Base-by-base conservation (phyloP, 2,888 invertebrate genomes). In the Spisula subtruncata region DNA sequence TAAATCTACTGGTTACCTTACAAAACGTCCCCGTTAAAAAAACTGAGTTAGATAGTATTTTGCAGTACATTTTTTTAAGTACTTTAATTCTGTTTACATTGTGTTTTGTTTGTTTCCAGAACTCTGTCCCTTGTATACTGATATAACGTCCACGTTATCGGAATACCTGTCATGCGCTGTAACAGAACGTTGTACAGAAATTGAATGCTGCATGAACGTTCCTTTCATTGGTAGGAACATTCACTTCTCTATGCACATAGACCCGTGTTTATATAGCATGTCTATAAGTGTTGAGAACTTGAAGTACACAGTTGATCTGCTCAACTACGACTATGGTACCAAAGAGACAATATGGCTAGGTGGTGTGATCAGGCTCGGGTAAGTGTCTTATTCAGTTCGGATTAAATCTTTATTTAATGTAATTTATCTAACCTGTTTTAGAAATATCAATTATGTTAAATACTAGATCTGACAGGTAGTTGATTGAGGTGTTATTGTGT, bases 151-250 rank as follows among this genome's bases (percentile, higher is more conserved):
- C 5, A 29, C 41, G 1, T 48, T 91, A 5, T 89, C 91, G 14
- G 71, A 85, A 80, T 48, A 87, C 25, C 66, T 93, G 56, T 83
- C 87, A 18, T 93, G 93, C 66, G 20, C 84, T 16, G 35, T 91
- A 41, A 66, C 89, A 5, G 48, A 79, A 4, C 82, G 32, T 12
- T 94, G 94, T 87, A 90, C 93, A n/a, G 88, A 86, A 18, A 81
- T 93, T 6, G 66, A 88, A 29, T 94, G 94, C 71, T 94, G 94
- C 88, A 25, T 93, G 10, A 84, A 88, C 6, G 71, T 86, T 25
- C 86, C 81, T 0, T 35, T 91, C 1, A 81, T 91, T 29, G 83
- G 81, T 1, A 66, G 88, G 66, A 75, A 84, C 32, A 41, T 91
- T 0, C 71, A 86, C 10, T 29, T 91, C 5, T 66, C 41, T 35